Conservation (phyloP, 1,140 invertebrate genomes). For the Mamestra configurata region DNA sequence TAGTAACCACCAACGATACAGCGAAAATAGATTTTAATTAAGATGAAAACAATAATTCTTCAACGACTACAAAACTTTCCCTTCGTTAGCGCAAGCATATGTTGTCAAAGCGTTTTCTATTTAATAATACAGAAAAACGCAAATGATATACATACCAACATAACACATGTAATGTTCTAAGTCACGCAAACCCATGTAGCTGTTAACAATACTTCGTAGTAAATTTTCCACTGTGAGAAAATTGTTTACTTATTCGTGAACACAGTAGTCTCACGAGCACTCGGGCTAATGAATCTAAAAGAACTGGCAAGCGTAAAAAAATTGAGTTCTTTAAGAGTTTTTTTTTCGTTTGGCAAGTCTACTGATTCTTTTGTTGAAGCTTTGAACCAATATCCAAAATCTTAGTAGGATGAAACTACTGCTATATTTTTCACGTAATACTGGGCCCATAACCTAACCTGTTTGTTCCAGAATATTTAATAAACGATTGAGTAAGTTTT, state of each 20-base stretch:
- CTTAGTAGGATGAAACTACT: neutral
- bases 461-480: too few species aligned
- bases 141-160: constrained; percentile 54
- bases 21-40: neutral
- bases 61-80: constrained; percentile 67
- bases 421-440: too few species aligned
- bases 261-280: constrained; percentile 54
- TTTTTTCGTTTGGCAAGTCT: neutral
- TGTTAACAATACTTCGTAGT: constrained; percentile 67
- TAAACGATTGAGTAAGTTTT: too few species aligned
- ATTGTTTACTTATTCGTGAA: constrained; percentile 69
- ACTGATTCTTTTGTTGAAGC: neutral
- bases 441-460: too few species aligned
- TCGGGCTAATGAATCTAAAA: constrained; percentile 57
- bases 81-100: constrained; percentile 61
- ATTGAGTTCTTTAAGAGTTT: neutral
- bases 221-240: constrained; percentile 81
- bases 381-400: neutral
- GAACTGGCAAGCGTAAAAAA: constrained; percentile 15
- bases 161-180: constrained; percentile 56
- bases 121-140: constrained; percentile 71
- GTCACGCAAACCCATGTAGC: constrained; percentile 64
- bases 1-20: neutral
- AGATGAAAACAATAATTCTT: constrained; percentile 43
- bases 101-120: constrained; percentile 66